A percentile compares a stretch with the other conserved stretches of the same genome.
Evolutionary conservation across 53 echinoderm and acorn worm genomes (phyloP).

Genomic region (Pentamera pediparva): DNA sequence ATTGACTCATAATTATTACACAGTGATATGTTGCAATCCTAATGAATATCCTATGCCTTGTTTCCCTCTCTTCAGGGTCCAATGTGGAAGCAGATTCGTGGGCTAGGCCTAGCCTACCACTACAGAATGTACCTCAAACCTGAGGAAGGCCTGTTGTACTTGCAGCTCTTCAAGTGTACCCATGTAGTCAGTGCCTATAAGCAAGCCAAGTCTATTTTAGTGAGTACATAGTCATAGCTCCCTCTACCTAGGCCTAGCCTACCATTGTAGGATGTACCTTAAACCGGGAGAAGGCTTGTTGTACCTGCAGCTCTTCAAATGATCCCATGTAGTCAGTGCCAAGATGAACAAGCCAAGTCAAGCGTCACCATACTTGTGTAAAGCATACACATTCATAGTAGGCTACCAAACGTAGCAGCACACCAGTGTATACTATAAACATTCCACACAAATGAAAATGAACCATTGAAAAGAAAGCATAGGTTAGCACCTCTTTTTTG

Average conservation of each 20-base stretch:
- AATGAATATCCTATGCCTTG: too few species aligned
- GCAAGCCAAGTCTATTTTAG: constrained; percentile 84
- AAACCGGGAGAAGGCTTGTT: constrained; percentile 70
- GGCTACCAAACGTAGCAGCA: too few species aligned
- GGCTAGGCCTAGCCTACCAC: constrained; percentile 88
- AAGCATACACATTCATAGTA: too few species aligned
- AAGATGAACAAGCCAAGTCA: too few species aligned
- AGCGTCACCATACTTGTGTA: too few species aligned
- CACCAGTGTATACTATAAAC: too few species aligned
- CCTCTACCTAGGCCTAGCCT: constrained; percentile 73
- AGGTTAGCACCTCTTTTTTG: too few species aligned
- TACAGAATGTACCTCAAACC: constrained; percentile 88
- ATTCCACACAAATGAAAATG: too few species aligned
- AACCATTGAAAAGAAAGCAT: too few species aligned
- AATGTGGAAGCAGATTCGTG: constrained; percentile 96
- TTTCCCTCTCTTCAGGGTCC: constrained; percentile 53
- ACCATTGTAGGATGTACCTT: constrained; percentile 79
- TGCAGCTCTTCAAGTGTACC: constrained; percentile 95
- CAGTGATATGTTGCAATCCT: too few species aligned
- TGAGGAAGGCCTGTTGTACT: constrained; percentile 81
- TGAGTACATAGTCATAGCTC: constrained; percentile 50
- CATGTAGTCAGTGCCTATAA: constrained; percentile 96
- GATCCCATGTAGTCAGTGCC: constrained; percentile 82
- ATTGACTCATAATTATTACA: too few species aligned
- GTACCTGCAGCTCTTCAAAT: constrained; percentile 88